Base-by-base conservation (phyloP, 1,140 invertebrate genomes). In the Vanessa tameamea region DNA sequence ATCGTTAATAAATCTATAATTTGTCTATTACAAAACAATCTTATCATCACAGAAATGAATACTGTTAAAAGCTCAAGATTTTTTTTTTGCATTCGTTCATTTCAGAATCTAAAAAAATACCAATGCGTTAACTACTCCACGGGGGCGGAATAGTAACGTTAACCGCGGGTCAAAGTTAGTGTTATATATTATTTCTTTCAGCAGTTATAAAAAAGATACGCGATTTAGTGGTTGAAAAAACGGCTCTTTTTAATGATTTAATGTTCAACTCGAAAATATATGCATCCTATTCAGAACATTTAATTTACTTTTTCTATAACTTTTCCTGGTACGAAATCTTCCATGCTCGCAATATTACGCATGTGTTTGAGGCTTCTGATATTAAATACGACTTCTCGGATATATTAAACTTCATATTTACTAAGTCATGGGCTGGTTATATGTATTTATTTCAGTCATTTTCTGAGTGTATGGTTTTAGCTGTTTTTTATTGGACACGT, bases 231-330 rank as follows among this genome's bases (percentile, higher is more conserved):
- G 15, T 53, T 53, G 1, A n/a, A n/a, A n/a, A n/a, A 7, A 16
- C 16, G n/a, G 1, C 2, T 26, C 53, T 55, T 23, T 57, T 57
- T 23, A 57, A 31, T 61, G 26, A 59, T 37, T 37, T 12, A 23
- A 15, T 31, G 8, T 23, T 59, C 55, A 14, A 14, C 4, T 43
- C 26, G 13, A 61, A 1, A 43, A 23, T 6, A 6, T 61, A n/a
- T 15, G 14, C 57, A 3, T 23, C 31, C 15, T 61, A 37, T 23
- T 37, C 26, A 13, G 57, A 61, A 61, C 14, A 61, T 61, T 61
- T 61, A 61, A 61, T 61, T 61, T 37, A 61, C 57, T 61, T 61
- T 61, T 37, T 61, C 26, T 6, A 1, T 13, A 61, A 61, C 57
- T 61, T 37, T 37, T 23, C 13, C 57, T 9, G 4, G 20, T 15